Evolutionary conservation across 2,797 vertebrate genomes (phyloP).

Genomic region (Calcarius lapponicus): DNA sequence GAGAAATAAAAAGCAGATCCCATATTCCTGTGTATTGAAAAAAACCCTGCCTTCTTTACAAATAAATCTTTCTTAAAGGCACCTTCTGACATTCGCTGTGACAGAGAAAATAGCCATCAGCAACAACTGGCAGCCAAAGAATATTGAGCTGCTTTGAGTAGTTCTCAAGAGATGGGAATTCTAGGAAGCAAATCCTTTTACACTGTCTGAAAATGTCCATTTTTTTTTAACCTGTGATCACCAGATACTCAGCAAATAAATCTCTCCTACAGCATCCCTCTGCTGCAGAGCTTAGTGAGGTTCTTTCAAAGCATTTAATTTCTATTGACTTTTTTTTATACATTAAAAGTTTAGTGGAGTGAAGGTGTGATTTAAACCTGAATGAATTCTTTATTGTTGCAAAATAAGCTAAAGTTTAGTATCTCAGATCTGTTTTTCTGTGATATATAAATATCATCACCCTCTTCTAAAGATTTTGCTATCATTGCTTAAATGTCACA

Average conservation of each 20-base stretch:
- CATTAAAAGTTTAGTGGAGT: background rate
- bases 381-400: background rate
- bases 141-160: constrained; percentile 52
- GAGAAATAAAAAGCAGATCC: background rate
- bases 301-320: background rate
- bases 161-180: constrained; percentile 41
- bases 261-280: background rate
- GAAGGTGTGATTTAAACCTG: background rate
- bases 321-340: background rate
- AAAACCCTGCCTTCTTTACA: background rate
- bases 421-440: background rate
- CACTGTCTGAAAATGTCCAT: background rate
- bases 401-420: background rate
- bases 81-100: constrained; percentile 50
- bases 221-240: constrained; percentile 2
- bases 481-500: background rate
- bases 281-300: background rate
- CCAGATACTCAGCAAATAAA: constrained; percentile 5
- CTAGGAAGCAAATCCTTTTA: constrained; percentile 37
- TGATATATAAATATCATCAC: background rate
- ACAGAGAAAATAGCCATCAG: constrained; percentile 58
- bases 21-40: background rate
- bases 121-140: constrained; percentile 49
- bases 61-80: constrained; percentile 69
- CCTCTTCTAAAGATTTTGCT: background rate